Evolutionary conservation across 2,888 invertebrate species (phyloP).

Genomic region (Lumbricus terrestris): DNA sequence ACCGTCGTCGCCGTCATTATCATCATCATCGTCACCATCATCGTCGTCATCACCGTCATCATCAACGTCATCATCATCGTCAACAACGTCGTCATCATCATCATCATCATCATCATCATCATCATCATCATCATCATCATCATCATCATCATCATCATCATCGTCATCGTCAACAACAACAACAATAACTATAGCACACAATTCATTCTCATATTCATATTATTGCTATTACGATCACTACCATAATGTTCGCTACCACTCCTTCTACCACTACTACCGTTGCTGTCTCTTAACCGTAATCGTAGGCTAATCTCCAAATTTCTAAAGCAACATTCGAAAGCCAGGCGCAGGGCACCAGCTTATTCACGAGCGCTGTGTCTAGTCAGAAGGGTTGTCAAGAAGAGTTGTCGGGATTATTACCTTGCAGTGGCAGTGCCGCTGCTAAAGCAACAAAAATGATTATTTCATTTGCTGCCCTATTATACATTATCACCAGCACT

Average conservation of each 20-base stretch:
- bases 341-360: no score
- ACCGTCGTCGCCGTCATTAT: slow-evolving; percentile 15
- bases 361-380: no score
- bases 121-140: slow-evolving; percentile 16
- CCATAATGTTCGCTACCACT: background rate
- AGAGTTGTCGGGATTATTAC: no score
- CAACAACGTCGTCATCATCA: background rate
- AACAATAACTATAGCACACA: slow-evolving; percentile 13
- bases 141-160: slow-evolving; percentile 22
- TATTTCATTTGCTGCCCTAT: no score
- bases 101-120: slow-evolving; percentile 24
- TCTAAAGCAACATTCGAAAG: no score
- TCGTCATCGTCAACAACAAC: slow-evolving; percentile 17
- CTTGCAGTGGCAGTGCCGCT: no score
- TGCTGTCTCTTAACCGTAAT: no score
- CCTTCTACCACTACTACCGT: background rate
- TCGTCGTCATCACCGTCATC: slow-evolving; percentile 19
- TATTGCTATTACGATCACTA: background rate
- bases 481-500: no score
- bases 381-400: no score
- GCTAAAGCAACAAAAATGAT: no score
- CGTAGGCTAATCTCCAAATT: background rate
- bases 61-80: slow-evolving; percentile 13
- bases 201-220: background rate
- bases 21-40: slow-evolving; percentile 23